A percentile compares a stretch with the other conserved stretches of the same genome.
Evolutionary conservation across 2,113 vertebrate species (phyloP).

Genomic region (Melanocharis versteri): DNA sequence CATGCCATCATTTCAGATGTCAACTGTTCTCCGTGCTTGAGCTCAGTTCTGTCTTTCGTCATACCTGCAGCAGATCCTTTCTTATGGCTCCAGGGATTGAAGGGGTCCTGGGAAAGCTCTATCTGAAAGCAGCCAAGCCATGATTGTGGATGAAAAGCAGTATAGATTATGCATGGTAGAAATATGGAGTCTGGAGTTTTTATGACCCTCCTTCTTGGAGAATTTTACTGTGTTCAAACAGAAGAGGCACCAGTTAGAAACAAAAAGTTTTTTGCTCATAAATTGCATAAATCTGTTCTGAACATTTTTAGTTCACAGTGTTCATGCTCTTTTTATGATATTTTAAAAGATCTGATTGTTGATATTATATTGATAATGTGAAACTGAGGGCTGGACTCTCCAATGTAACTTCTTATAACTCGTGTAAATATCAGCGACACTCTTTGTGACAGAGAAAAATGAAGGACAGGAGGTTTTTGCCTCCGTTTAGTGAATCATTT

Average conservation of each 20-base stretch:
- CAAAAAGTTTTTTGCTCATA: background rate
- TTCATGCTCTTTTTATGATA: background rate
- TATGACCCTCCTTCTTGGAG: background rate
- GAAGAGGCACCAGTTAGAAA: background rate
- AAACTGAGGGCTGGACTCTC: background rate
- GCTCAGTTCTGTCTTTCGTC: background rate
- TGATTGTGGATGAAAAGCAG: background rate
- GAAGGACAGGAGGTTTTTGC: background rate
- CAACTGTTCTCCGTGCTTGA: fast-evolving
- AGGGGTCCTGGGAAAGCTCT: background rate
- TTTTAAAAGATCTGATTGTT: background rate
- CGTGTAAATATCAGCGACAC: background rate
- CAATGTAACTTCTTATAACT: background rate
- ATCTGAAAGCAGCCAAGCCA: background rate
- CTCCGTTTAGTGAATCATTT: background rate
- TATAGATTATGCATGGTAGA: background rate
- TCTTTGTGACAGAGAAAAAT: background rate
- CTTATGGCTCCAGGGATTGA: background rate
- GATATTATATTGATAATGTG: background rate
- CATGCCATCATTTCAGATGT: background rate
- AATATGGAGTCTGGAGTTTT: background rate
- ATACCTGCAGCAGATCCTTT: background rate
- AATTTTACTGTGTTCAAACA: background rate
- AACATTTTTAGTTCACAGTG: background rate
- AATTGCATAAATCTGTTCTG: background rate